Conservation (phyloP, 2,797 vertebrate genomes). For the Pelochelys cantorii region DNA sequence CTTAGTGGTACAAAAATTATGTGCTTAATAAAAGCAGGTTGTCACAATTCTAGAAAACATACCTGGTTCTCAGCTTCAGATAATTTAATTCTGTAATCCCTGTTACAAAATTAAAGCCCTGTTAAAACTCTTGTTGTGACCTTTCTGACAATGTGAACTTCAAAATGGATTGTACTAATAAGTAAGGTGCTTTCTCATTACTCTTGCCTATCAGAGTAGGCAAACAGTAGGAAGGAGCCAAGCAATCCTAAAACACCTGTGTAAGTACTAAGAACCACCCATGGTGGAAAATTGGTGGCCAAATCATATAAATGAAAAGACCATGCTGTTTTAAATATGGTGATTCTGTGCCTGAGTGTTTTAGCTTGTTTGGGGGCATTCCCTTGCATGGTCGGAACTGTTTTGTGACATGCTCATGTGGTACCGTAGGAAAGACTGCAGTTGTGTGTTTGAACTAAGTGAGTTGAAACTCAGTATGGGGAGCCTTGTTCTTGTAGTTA, state of each 20-base stretch:
- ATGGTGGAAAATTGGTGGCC: neutral
- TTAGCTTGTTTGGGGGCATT: neutral
- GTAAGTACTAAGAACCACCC: too few relatives aligned
- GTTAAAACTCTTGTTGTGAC: fast-evolving
- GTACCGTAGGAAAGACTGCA: neutral
- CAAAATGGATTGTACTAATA: neutral
- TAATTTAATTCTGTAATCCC: neutral
- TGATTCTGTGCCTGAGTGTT: neutral
- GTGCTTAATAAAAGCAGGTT: neutral
- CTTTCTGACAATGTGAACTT: neutral
- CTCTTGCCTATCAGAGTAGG: neutral
- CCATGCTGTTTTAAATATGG: neutral
- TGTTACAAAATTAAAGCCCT: fast-evolving
- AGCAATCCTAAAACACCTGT: neutral
- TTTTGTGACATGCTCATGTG: neutral
- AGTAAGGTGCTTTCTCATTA: neutral
- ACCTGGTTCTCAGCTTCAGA: neutral
- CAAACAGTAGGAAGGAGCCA: neutral
- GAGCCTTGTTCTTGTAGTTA: neutral
- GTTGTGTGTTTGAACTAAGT: neutral
- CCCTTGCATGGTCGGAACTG: neutral
- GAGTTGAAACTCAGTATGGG: neutral
- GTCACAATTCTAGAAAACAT: fast-evolving
- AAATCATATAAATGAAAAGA: neutral
- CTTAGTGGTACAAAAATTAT: fast-evolving